A percentile compares a stretch with the other conserved stretches of the same genome.
Conservation (phyloP, 2,888 invertebrate species). For the Torymus aiolomorphi region DNA sequence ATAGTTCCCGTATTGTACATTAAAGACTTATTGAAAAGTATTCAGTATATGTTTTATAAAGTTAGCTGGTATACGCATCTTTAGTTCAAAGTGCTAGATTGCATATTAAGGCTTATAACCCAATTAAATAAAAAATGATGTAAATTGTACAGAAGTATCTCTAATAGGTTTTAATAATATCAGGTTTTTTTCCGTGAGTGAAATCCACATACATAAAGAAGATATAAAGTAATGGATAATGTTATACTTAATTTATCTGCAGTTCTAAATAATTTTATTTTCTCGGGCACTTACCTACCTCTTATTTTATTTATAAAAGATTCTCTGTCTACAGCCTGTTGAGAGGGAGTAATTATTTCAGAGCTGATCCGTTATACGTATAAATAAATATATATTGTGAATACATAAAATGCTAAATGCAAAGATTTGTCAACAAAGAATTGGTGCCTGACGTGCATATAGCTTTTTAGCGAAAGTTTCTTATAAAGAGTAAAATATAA, state of each 20-base stretch:
- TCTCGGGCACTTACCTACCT: slow-evolving; percentile 59
- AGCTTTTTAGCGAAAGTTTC: slow-evolving; percentile 7
- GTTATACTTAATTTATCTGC: too few species aligned
- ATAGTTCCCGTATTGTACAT: too few species aligned
- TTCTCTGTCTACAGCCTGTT: slow-evolving; percentile 66
- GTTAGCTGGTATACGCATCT: too few species aligned
- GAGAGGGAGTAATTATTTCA: slow-evolving; percentile 63
- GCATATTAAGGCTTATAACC: too few species aligned
- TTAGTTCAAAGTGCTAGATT: too few species aligned
- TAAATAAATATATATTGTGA: slow-evolving; percentile 19
- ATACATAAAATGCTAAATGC: slow-evolving; percentile 33
- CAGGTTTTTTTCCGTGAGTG: neutral
- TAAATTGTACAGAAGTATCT: too few species aligned
- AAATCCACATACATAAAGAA: too few species aligned
- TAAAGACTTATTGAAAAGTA: too few species aligned
- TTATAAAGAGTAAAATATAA: neutral
- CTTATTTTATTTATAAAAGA: slow-evolving; percentile 56
- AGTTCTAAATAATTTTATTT: slow-evolving; percentile 32
- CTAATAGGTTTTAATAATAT: too few species aligned
- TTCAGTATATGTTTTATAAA: too few species aligned
- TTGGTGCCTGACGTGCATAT: slow-evolving; percentile 33
- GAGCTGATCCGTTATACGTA: slow-evolving; percentile 13
- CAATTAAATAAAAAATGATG: too few species aligned
- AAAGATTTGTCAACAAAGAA: slow-evolving; percentile 41
- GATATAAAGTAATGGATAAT: too few species aligned